Evolutionary conservation across 2,113 vertebrate genomes (phyloP).

Genomic region (Takifugu flavidus): DNA sequence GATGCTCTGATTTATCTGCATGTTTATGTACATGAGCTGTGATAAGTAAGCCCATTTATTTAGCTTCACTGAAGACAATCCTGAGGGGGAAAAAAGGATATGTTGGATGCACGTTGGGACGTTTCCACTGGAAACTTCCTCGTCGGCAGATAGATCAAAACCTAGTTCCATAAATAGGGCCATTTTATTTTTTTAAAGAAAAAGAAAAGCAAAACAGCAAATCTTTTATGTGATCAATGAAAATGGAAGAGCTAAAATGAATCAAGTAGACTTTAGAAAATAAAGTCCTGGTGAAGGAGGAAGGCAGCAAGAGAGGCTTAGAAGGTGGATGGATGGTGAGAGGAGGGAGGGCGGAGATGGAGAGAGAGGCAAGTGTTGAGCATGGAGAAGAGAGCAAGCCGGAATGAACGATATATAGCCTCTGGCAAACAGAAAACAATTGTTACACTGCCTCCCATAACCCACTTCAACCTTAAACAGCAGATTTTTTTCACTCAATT

Average conservation of each 20-base stretch:
- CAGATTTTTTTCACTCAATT: constrained; percentile 82
- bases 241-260: constrained; percentile 64
- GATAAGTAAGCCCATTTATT: not conserved
- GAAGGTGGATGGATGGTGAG: constrained; percentile 66
- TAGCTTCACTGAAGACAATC: constrained; percentile 11
- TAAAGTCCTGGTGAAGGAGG: constrained; percentile 67
- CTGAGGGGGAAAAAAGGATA: not conserved
- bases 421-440: constrained; percentile 77
- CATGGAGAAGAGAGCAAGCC: constrained; percentile 60
- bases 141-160: constrained; percentile 7
- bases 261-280: constrained; percentile 57
- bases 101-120: constrained; percentile 1
- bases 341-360: not conserved
- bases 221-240: constrained; percentile 43
- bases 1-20: constrained; percentile 20
- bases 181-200: constrained; percentile 36
- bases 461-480: constrained; percentile 78
- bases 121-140: not conserved
- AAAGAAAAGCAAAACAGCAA: constrained; percentile 36
- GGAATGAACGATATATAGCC: constrained; percentile 78
- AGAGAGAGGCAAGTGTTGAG: constrained; percentile 40
- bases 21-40: not conserved
- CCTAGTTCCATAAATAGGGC: constrained; percentile 45
- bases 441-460: constrained; percentile 78
- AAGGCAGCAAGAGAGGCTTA: constrained; percentile 53